Evolutionary conservation across 2,888 invertebrate genomes (phyloP).

Genomic region (Harpagoxenus sublaevis): DNA sequence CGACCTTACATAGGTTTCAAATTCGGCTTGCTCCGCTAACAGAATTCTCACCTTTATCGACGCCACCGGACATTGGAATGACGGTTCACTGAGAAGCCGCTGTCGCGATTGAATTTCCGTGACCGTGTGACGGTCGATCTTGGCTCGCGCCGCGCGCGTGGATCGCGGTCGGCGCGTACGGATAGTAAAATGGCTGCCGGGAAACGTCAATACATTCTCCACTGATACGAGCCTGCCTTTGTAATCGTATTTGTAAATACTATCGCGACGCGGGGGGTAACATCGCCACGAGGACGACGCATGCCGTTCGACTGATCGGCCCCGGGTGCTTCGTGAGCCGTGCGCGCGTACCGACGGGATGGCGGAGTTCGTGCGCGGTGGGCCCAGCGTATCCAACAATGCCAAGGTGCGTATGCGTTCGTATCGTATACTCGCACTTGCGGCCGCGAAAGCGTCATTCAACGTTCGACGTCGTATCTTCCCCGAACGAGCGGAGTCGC

Average conservation of each 20-base stretch:
- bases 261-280: slow-evolving; percentile 53
- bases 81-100: background rate
- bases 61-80: too few relatives aligned
- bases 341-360: slow-evolving; percentile 76
- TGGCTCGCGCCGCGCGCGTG: slow-evolving; percentile 15
- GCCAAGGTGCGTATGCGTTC: slow-evolving; percentile 85
- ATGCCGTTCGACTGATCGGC: slow-evolving; percentile 67
- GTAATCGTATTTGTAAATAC: slow-evolving; percentile 75
- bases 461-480: background rate
- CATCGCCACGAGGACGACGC: slow-evolving; percentile 63
- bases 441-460: slow-evolving; percentile 58
- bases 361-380: slow-evolving; percentile 87
- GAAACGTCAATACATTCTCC: slow-evolving; percentile 85
- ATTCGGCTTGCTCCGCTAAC: background rate
- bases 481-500: background rate
- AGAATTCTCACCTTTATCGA: background rate
- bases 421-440: too few relatives aligned
- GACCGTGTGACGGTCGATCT: too few relatives aligned
- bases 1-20: too few relatives aligned
- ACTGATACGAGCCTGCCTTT: slow-evolving; percentile 74
- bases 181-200: slow-evolving; percentile 83
- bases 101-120: background rate
- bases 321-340: slow-evolving; percentile 64
- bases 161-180: slow-evolving; percentile 71
- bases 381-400: slow-evolving; percentile 86